Evolutionary conservation across 2,797 vertebrate species (phyloP), one percentile per base, ranked within the genome.

Genomic region (Periophthalmus magnuspinnatus): DNA sequence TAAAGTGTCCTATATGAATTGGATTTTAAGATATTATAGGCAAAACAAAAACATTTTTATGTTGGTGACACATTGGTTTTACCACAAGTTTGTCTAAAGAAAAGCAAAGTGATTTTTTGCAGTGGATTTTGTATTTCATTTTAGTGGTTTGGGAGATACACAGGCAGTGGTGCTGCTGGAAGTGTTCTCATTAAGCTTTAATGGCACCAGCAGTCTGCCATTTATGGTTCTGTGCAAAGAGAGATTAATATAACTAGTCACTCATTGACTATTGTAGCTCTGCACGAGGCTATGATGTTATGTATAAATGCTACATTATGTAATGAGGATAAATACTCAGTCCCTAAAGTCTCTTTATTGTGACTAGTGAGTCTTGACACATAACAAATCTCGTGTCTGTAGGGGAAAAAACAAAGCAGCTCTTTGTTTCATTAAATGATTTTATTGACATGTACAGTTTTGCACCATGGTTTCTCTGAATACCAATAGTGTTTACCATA

Each of bases 391-490:
- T 22, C 55, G n/a, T 55, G 52, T 55, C n/a, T 22, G 9, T 22
- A 22, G 9, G 7, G 52, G 6, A 8, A 55, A 55, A 24, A 21
- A 55, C 19, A 34, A 59, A 59, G 17, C 32, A 59, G 19, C 21
- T 16, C 75, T 86, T 41, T 28, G 17, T 85, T 90, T 86, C 82
- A 90, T 91, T 93, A 87, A 86, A 91, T 93, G 84, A 36, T 90
- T 93, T 93, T 93, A 94, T 93, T 93, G 91, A 94, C 92, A 93
- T 92, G 91, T 81, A 91, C 81, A 90, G 92, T 89, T 86, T 88
- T 85, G 78, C 85, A 91, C 84, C 89, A 90, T 92, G 84, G 84
- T 91, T 90, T 90, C 86, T 91, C 89, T 91, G 86, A 86, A 91
- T 92, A 92, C 85, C 91, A 88, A 87, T 81, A 92, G 83, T 90